Conservation (phyloP, 2,797 vertebrate genomes). For the Margarornis squamiger region DNA sequence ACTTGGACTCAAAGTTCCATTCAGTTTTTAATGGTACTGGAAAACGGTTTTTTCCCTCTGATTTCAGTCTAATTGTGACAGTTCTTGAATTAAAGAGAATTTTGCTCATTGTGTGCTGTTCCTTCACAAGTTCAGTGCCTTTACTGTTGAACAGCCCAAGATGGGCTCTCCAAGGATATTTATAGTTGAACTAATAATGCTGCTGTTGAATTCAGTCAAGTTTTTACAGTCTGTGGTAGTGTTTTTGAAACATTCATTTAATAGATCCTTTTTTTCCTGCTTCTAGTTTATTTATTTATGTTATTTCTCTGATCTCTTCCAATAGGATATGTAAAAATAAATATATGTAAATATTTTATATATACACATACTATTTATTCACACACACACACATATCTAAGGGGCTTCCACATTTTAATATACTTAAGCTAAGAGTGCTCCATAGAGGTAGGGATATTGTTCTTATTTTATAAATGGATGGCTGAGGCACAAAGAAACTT, state of each 20-base stretch:
- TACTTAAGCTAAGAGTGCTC: neutral
- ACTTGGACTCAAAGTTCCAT: neutral
- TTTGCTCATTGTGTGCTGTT: neutral
- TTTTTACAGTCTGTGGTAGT: neutral
- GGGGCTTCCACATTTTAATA: neutral
- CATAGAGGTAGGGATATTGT: neutral
- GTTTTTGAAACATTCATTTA: neutral
- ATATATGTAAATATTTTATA: neutral
- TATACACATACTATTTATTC: neutral
- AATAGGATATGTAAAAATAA: neutral
- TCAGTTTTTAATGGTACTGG: neutral
- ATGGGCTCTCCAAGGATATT: neutral
- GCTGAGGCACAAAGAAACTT: neutral
- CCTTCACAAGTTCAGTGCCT: neutral
- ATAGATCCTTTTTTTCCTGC: neutral
- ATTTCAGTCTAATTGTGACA: neutral
- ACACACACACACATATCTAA: neutral
- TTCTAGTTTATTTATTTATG: neutral
- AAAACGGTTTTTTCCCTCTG: accelerated
- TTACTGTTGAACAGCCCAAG: neutral
- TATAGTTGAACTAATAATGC: neutral
- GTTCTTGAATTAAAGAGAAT: neutral
- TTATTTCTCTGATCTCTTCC: neutral
- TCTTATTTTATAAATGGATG: neutral
- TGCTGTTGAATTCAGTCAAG: neutral